Evolutionary conservation across 2,888 invertebrate species (phyloP).

Genomic region (Chydorus sphaericus): DNA sequence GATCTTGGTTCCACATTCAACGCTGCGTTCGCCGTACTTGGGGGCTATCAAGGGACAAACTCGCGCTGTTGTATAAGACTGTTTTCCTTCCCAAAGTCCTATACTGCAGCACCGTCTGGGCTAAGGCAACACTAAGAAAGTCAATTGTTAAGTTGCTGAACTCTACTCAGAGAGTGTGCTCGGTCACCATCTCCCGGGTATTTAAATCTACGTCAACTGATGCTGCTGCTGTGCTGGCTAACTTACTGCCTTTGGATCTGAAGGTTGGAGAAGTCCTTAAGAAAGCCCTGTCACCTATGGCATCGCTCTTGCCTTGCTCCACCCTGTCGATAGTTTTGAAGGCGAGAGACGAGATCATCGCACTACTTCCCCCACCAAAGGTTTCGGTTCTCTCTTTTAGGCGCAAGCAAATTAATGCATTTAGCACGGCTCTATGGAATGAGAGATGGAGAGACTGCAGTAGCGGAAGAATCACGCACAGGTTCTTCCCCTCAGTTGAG

Average conservation of each 20-base stretch:
- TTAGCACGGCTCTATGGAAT: background rate
- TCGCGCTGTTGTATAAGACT: background rate
- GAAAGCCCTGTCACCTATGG: background rate
- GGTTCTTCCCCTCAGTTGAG: background rate
- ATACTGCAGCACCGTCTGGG: background rate
- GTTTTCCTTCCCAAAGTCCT: background rate
- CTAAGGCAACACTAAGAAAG: background rate
- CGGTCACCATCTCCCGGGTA: background rate
- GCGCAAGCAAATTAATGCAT: too few species aligned
- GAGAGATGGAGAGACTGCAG: background rate
- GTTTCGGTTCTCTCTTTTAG: too few species aligned
- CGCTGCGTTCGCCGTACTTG: background rate
- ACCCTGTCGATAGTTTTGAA: too few species aligned
- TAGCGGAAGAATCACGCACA: background rate
- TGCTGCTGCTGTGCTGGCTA: background rate
- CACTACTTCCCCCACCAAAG: too few species aligned
- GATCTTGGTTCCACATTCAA: background rate
- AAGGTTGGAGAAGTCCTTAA: background rate
- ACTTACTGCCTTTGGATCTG: background rate
- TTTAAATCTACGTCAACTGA: background rate
- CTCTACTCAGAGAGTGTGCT: background rate
- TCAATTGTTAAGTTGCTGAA: background rate
- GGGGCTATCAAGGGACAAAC: background rate
- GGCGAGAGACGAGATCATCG: too few species aligned
- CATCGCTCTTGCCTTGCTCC: too few species aligned